Base-by-base conservation (phyloP, 2,113 vertebrate species). In the Clupea harengus region DNA sequence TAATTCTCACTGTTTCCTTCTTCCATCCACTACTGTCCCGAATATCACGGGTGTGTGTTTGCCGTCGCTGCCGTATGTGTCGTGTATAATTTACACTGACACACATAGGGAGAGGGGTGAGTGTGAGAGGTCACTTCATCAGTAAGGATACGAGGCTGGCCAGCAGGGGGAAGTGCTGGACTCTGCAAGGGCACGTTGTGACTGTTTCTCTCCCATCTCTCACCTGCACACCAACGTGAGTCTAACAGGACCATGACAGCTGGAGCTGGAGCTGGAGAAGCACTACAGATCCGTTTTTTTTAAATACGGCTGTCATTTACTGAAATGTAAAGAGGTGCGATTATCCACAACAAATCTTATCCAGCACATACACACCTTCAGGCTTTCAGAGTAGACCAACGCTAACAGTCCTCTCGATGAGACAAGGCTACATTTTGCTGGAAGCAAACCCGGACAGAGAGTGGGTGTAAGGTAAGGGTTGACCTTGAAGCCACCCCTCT, bases 81-180 rank as follows among this genome's bases (percentile, higher is more conserved):
- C 80, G 83, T 72, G 64, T 72, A n/a, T 72, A 67, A 67, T 67
- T 10, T 25, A 67, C 64, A 28, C 64, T 25, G 22, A 60, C 54
- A 60, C 54, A 54, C 3, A n/a, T 60, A 5, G 18, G 54, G 54
- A 60, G 54, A n/a, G 3, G 64, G 3, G 64, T 25, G 25, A 6
- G 60, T 39, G 28, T 8, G 25, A 75, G 72, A 15, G 72, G 64
- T 67, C 64, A 67, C n/a, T 28, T 67, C n/a, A 28, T n/a, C 25
- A 28, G 7, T 6, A 13, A 67, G 64, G 28, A 60, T 60, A 60
- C 54, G 22, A 22, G 7, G 54, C 22, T 60, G 54, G 22, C 54
- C 54, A 60, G 18, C 54, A 60, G 54, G 54, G 54, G 54, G 54
- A 60, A 60, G 54, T 60, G 54, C 54, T 60, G 54, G 54, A 60